Evolutionary conservation across 2,888 invertebrate species (phyloP).

Genomic region (Ganaspis brasiliensis): DNA sequence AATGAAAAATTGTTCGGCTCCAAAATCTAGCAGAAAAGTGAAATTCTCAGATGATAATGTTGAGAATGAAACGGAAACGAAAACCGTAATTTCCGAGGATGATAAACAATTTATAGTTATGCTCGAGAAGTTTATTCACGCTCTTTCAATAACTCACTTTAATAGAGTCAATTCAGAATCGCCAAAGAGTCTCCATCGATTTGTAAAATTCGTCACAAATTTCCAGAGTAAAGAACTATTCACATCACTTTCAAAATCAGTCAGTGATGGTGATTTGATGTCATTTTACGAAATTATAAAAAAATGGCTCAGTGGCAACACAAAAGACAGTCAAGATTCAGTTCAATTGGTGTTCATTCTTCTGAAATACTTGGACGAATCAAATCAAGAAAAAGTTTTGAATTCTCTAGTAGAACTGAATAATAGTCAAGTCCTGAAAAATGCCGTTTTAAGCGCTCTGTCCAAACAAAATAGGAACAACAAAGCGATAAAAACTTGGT

Average conservation of each 20-base stretch:
- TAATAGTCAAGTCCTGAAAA: constrained; percentile 58
- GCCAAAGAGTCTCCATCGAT: constrained; percentile 80
- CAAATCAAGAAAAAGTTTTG: constrained; percentile 83
- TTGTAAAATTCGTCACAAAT: constrained; percentile 82
- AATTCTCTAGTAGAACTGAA: constrained; percentile 83
- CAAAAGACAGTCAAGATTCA: constrained; percentile 82
- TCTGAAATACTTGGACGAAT: constrained; percentile 82
- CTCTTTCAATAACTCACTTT: constrained; percentile 82
- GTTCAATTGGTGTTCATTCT: constrained; percentile 85
- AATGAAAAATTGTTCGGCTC: constrained; percentile 80
- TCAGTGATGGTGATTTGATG: constrained; percentile 70
- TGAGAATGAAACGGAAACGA: constrained; percentile 49
- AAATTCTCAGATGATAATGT: constrained; percentile 80
- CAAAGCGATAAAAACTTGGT: constrained; percentile 80
- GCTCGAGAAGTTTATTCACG: constrained; percentile 81
- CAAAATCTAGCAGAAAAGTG: constrained; percentile 82
- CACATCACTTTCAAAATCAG: constrained; percentile 76
- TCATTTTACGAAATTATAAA: constrained; percentile 79
- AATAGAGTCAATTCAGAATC: constrained; percentile 81
- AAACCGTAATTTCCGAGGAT: constrained; percentile 55
- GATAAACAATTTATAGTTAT: constrained; percentile 80
- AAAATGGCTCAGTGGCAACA: constrained; percentile 82
- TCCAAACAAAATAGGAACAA: constrained; percentile 80
- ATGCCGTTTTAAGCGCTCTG: constrained; percentile 73
- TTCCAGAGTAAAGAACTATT: constrained; percentile 83